Conservation (phyloP, 2,888 invertebrate species). For the Dryobotodes eremita region DNA sequence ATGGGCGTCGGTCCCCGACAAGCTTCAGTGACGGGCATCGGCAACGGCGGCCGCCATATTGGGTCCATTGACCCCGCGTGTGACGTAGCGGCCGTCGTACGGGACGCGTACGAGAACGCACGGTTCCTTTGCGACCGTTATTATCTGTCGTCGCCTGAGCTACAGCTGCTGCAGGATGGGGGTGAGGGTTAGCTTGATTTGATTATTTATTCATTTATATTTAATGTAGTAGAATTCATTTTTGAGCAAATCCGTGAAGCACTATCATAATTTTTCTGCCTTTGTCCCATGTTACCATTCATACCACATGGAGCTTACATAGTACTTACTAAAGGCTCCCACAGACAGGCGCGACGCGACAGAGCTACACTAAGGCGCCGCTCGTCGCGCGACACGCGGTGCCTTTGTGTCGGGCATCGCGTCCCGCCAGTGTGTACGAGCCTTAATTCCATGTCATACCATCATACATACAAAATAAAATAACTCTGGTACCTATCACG, state of each 20-base stretch:
- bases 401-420: no score
- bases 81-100: slow-evolving; percentile 96
- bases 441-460: neutral
- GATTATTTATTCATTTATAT: neutral
- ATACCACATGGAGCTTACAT: neutral
- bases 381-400: no score
- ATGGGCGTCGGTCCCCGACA: slow-evolving; percentile 77
- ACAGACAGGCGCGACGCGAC: no score
- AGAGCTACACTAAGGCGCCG: no score
- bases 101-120: slow-evolving; percentile 99
- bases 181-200: slow-evolving; percentile 84
- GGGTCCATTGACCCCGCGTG: slow-evolving; percentile 99
- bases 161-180: slow-evolving; percentile 95
- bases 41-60: slow-evolving; percentile 94
- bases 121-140: slow-evolving; percentile 99
- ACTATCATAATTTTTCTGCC: neutral
- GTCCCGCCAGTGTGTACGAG: no score
- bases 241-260: neutral
- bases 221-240: neutral
- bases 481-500: neutral
- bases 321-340: neutral
- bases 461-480: neutral
- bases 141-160: slow-evolving; percentile 97
- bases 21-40: slow-evolving; percentile 85
- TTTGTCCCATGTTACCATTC: neutral